These are phyloP conservation scores for Cosmia pyralina DNA, from an alignment of 2,888 invertebrate genomes.

Conservation along the genomic window DNA sequence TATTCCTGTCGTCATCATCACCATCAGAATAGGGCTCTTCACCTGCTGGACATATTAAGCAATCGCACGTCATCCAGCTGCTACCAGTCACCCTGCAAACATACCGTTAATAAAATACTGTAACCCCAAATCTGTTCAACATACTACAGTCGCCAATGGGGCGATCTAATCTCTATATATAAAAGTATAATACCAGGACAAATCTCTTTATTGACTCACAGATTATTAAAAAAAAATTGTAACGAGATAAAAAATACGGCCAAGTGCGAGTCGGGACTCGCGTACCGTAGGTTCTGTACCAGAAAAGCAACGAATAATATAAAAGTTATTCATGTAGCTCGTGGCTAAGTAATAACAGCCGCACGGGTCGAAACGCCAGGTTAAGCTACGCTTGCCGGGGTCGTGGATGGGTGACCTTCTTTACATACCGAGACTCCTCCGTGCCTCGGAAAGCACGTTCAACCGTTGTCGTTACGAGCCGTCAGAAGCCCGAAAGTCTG, in stretches of 20 bases:
- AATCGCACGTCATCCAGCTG: background rate
- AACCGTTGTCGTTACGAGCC: too few species aligned
- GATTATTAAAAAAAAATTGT: conserved; percentile 55
- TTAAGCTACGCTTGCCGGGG: too few species aligned
- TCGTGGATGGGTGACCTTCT: too few species aligned
- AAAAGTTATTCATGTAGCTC: background rate
- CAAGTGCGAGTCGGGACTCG: background rate
- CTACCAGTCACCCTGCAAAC: background rate
- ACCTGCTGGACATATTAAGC: too few species aligned
- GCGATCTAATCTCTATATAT: conserved; percentile 43
- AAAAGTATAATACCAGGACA: conserved; percentile 37
- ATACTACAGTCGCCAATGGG: conserved; percentile 13
- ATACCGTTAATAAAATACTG: conserved; percentile 5
- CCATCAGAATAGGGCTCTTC: too few species aligned
- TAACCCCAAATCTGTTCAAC: conserved; percentile 2
- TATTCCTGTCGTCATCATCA: too few species aligned
- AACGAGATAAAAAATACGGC: conserved; percentile 50
- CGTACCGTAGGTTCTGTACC: background rate
- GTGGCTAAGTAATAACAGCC: too few species aligned
- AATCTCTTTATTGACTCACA: conserved; percentile 50
- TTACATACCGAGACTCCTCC: too few species aligned
- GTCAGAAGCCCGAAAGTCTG: too few species aligned
- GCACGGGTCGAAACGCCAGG: too few species aligned
- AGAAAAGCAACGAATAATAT: background rate
- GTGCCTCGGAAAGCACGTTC: too few species aligned